Evolutionary conservation across 2,797 vertebrate species (phyloP).

Genomic region (Leuciscus waleckii): DNA sequence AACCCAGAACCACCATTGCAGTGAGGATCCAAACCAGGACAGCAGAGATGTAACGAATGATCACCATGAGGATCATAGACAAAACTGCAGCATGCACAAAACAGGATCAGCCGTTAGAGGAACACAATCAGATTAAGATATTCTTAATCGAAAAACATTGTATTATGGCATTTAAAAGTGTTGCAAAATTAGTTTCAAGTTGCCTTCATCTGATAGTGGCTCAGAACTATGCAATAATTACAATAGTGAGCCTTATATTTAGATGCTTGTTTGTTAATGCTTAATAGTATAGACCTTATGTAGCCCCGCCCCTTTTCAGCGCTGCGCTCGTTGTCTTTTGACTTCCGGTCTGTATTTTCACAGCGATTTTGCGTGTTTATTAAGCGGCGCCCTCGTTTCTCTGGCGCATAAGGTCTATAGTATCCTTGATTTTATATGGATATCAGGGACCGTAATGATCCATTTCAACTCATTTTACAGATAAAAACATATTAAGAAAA

Average conservation of each 20-base stretch:
- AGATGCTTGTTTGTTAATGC: neutral
- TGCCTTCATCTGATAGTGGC: neutral
- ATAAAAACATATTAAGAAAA: constrained; percentile 19
- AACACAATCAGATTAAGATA: neutral
- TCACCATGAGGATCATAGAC: constrained; percentile 96
- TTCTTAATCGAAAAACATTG: neutral
- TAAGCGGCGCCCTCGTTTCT: no score
- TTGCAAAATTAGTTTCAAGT: neutral
- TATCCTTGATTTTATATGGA: neutral
- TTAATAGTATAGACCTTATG: neutral
- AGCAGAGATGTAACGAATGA: constrained; percentile 97
- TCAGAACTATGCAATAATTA: neutral
- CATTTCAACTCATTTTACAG: neutral
- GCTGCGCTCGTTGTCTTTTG: no score
- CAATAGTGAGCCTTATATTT: neutral
- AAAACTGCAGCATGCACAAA: constrained; percentile 81
- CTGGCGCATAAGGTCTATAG: neutral
- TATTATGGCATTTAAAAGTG: neutral
- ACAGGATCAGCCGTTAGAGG: constrained; percentile 43
- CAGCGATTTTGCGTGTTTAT: no score
- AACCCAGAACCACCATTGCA: constrained; percentile 89
- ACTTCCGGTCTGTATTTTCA: no score
- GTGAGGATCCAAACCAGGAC: constrained; percentile 97
- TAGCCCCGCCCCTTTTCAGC: no score
- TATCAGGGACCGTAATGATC: neutral